Evolutionary conservation across 2,797 vertebrate genomes (phyloP).

Genomic region (Zenarchopterus dispar): DNA sequence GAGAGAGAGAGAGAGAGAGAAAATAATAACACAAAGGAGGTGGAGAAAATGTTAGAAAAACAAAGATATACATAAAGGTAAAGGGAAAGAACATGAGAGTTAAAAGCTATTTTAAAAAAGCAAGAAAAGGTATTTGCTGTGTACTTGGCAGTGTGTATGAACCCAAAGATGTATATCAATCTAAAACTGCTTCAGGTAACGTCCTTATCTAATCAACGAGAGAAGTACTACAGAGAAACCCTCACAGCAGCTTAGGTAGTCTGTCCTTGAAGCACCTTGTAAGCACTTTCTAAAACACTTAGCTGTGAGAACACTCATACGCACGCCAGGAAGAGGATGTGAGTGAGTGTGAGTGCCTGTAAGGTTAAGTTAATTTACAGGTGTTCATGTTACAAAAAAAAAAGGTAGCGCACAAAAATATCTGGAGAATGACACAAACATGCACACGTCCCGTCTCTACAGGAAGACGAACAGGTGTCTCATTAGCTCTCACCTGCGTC

Average conservation of each 20-base stretch:
- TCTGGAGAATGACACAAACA: background rate
- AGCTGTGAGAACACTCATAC: slow-evolving; percentile 20
- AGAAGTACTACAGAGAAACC: slow-evolving; percentile 40
- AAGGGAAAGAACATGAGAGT: background rate
- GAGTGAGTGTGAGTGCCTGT: slow-evolving; percentile 4
- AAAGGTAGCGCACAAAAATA: background rate
- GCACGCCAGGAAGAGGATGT: slow-evolving; percentile 6
- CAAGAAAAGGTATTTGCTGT: slow-evolving; percentile 33
- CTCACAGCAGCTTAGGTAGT: slow-evolving; percentile 43
- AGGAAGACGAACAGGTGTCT: slow-evolving; percentile 62
- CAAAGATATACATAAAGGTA: slow-evolving; percentile 11
- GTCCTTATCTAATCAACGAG: slow-evolving; percentile 68
- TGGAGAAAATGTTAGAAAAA: background rate
- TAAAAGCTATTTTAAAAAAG: slow-evolving; percentile 9
- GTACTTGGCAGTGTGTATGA: slow-evolving; percentile 36
- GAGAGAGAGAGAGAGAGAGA: slow-evolving; percentile 14
- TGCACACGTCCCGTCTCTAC: slow-evolving; percentile 4
- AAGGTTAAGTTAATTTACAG: slow-evolving; percentile 21
- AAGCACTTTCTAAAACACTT: slow-evolving; percentile 41
- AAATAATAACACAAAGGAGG: background rate
- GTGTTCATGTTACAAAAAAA: slow-evolving; percentile 9
- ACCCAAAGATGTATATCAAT: slow-evolving; percentile 62
- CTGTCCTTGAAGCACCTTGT: slow-evolving; percentile 63
- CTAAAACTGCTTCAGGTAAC: slow-evolving; percentile 56
- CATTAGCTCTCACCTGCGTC: slow-evolving; percentile 65